A percentile compares a stretch with the other conserved stretches of the same genome.
phyloP scores from a whole-genome alignment of 2,797 vertebrate species.

The Varecia variegata region DNA sequence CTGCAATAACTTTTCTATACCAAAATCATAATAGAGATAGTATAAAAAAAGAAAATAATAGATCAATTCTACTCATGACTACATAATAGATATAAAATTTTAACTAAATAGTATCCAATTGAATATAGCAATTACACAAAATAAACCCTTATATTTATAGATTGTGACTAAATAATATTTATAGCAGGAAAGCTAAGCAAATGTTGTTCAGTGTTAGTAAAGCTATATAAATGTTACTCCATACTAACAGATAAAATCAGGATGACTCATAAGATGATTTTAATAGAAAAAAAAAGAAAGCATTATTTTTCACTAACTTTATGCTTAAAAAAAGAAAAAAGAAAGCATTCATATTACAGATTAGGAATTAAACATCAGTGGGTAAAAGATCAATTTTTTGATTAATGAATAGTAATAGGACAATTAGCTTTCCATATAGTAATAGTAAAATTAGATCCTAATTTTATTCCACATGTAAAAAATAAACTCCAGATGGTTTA shows the following conservation, averaged over 20 bases:
- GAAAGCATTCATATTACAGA: not conserved
- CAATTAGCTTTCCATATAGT: not conserved
- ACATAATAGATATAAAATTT: not conserved
- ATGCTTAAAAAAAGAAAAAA: too few species aligned
- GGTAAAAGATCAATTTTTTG: not conserved
- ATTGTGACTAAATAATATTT: not conserved
- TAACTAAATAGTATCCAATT: not conserved
- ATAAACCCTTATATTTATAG: not conserved
- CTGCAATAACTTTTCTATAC: not conserved
- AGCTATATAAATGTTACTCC: not conserved
- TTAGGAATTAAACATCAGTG: not conserved
- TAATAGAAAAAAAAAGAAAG: not conserved
- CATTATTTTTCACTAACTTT: too few species aligned
- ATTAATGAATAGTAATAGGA: not conserved
- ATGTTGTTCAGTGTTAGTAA: not conserved
- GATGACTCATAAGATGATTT: not conserved
- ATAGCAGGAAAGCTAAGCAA: not conserved
- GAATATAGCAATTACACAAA: not conserved
- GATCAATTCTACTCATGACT: not conserved
- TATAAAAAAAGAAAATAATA: not conserved
- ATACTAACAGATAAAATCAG: not conserved
- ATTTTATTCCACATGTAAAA: slow-evolving; percentile 16
- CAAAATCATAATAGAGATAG: not conserved
- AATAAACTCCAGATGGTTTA: not conserved
- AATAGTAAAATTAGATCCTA: slow-evolving; percentile 28